Percentiles rank a stretch among this genome's conserved stretches.
These are phyloP conservation scores for Zaprionus lachaisei DNA, from an alignment of 1,140 invertebrate genomes.

Conservation along the genomic window DNA sequence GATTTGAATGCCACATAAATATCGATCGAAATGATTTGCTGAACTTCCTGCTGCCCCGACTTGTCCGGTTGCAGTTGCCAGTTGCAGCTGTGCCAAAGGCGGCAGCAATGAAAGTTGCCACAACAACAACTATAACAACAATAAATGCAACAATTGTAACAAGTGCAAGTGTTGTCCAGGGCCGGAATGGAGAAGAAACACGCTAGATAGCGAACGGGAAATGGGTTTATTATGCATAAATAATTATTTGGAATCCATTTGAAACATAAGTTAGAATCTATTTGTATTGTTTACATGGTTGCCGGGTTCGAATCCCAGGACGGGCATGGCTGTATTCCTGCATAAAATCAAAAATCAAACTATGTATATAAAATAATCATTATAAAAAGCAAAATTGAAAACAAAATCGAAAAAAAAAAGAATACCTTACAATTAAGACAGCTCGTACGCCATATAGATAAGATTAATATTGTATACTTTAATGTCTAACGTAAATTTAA, in stretches of 20 bases:
- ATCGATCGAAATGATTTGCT: constrained; percentile 14
- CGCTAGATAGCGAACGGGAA: neutral
- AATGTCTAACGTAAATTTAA: no score
- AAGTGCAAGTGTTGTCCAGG: constrained; percentile 6
- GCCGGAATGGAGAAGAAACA: neutral
- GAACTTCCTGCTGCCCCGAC: constrained; percentile 22
- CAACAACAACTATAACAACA: constrained; percentile 3
- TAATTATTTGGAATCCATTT: neutral
- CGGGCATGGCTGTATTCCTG: no score
- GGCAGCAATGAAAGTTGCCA: constrained; percentile 56
- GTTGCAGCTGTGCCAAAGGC: constrained; percentile 21
- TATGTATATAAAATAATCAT: no score
- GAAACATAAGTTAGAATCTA: neutral
- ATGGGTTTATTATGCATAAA: no score
- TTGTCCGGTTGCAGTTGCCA: constrained; percentile 12
- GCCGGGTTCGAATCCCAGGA: no score
- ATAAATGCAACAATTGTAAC: neutral
- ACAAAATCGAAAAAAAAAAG: no score
- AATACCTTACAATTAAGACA: no score
- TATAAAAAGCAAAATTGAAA: no score
- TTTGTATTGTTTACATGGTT: neutral
- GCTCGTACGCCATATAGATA: no score
- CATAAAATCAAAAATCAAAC: no score
- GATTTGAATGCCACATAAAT: constrained; percentile 27
- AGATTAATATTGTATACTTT: no score